Evolutionary conservation across 1,140 invertebrate genomes (phyloP).

Genomic region (Drosophila carrolli): DNA sequence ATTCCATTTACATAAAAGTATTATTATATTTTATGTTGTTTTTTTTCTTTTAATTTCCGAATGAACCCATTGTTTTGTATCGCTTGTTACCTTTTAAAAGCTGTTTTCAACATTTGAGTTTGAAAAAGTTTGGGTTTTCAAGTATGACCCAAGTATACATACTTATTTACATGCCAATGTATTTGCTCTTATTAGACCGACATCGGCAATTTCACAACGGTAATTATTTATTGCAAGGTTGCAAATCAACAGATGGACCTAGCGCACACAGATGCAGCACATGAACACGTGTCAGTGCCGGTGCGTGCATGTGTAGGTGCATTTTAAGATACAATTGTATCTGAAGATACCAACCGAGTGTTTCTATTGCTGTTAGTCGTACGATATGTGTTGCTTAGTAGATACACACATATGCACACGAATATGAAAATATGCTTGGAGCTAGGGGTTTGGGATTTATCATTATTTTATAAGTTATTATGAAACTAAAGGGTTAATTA

Average conservation of each 20-base stretch:
- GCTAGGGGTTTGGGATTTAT: too few relatives aligned
- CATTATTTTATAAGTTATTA: too few relatives aligned
- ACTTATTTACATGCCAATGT: not conserved
- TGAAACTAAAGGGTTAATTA: too few relatives aligned
- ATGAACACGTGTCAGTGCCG: conserved; percentile 5
- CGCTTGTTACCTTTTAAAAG: too few relatives aligned
- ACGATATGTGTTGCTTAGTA: conserved; percentile 30
- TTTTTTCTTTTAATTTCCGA: too few relatives aligned
- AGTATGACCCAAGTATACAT: too few relatives aligned
- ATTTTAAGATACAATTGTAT: conserved; percentile 26
- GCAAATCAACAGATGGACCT: conserved; percentile 62
- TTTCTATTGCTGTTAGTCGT: conserved; percentile 43
- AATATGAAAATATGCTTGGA: conserved; percentile 14
- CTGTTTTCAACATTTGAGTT: too few relatives aligned
- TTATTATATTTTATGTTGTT: too few relatives aligned
- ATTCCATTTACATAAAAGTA: not conserved
- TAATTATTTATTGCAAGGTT: conserved; percentile 50
- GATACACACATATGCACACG: conserved; percentile 24
- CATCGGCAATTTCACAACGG: conserved; percentile 13
- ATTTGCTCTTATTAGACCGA: not conserved
- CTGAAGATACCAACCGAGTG: conserved; percentile 43
- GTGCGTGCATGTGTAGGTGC: conserved; percentile 1
- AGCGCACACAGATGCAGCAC: conserved; percentile 1
- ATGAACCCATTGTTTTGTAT: too few relatives aligned
- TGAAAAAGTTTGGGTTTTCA: too few relatives aligned